These are phyloP conservation scores for Drosophila anomalata DNA, from an alignment of 2,888 invertebrate genomes.

Conservation along the genomic window DNA sequence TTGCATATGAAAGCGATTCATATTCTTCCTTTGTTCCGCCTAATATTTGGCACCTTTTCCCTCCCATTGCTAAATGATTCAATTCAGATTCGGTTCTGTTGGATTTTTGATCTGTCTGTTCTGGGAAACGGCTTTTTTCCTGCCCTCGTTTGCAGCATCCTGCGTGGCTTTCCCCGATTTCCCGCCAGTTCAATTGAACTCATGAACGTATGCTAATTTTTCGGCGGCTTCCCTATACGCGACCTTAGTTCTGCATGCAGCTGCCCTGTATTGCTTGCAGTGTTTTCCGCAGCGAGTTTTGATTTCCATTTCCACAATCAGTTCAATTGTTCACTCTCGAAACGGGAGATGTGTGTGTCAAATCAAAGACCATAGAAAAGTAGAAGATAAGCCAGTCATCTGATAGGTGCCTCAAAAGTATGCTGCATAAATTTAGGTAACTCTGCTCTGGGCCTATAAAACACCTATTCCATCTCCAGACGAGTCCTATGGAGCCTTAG, in stretches of 20 bases:
- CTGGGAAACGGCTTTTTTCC: constrained; percentile 47
- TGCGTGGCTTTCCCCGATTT: constrained; percentile 25
- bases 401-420: too few relatives aligned
- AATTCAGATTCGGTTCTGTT: constrained; percentile 53
- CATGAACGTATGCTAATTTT: constrained; percentile 77
- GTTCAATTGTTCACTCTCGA: background rate
- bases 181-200: constrained; percentile 65
- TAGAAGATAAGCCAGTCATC: too few relatives aligned
- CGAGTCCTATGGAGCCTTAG: background rate
- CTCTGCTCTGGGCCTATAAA: too few relatives aligned
- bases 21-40: constrained; percentile 47
- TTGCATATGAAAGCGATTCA: constrained; percentile 78
- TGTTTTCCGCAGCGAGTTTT: constrained; percentile 8
- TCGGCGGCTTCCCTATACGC: constrained; percentile 20
- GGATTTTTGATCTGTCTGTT: constrained; percentile 54
- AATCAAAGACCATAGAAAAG: background rate
- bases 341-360: background rate
- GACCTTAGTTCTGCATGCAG: constrained; percentile 44
- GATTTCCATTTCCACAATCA: constrained; percentile 30
- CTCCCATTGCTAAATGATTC: constrained; percentile 69
- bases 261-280: constrained; percentile 47
- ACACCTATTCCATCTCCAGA: background rate
- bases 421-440: too few relatives aligned
- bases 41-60: constrained; percentile 74
- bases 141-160: constrained; percentile 54